Evolutionary conservation across 2,113 vertebrate genomes (phyloP), one percentile per base, ranked within the genome.

Genomic region (Oenanthe melanoleuca): DNA sequence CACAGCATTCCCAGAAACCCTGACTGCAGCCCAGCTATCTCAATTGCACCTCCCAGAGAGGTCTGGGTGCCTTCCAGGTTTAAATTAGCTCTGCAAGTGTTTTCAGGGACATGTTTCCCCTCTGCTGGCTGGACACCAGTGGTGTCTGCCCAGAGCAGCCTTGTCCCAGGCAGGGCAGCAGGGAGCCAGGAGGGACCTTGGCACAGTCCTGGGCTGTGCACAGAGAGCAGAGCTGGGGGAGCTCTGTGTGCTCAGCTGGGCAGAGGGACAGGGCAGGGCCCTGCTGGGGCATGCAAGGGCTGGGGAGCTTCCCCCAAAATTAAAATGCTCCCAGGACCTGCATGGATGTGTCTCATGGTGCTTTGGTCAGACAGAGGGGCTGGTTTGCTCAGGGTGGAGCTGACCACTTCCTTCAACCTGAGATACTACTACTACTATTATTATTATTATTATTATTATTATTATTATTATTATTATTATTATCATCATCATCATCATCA

Each of bases 41-140:
- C 63, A 86, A 94, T 66, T 86, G 63, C 60, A 86, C 55, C 67
- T 93, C 79, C 29, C 34, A 66, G 64, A 90, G 88, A 83, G 79
- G 20, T 66, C 38, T 97, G 96, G 75, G 47, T 74, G 34, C 49
- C 50, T 93, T 93, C 96, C 96, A 96, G 59, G 88, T 80, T 88
- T 86, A 94, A 94, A 94, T 96, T 80, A 73, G 74, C 59, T 89
- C 84, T 89, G 56, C 31, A 44, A 94, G 87, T 91, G 87, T 87
- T 83, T 90, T 37, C 59, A 66, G 86, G 71, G 92, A 45, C 55
- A 42, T 22, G 4, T 75, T 45, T 90, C 88, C 93, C 50, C 67
- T 92, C 67, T 63, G 37, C 82, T 69, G 79, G 92, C 59, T 17
- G 49, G 89, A 44, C 92, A 79, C 3, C 23, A 69, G 53, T 1